Percentiles rank a stretch among this genome's conserved stretches.
These are phyloP conservation scores for Protodeltote pygarga DNA, from an alignment of 2,888 invertebrate genomes.

Conservation along the genomic window DNA sequence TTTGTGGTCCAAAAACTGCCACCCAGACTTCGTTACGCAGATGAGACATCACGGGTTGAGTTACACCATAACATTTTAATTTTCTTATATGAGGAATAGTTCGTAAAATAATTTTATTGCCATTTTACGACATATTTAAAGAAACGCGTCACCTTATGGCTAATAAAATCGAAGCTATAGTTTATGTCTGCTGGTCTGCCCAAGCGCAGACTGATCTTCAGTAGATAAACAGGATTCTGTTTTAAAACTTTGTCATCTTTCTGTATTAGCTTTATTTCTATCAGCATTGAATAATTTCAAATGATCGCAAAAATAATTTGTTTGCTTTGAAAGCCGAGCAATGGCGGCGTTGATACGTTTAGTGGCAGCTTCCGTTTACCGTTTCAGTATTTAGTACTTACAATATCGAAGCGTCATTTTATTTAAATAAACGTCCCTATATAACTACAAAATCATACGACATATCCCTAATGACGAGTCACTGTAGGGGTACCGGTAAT, in stretches of 20 bases:
- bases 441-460: slow-evolving; percentile 29
- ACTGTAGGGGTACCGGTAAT: slow-evolving; percentile 16
- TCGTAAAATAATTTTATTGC: slow-evolving; percentile 32
- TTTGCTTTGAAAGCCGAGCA: slow-evolving; percentile 76
- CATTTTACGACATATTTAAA: slow-evolving; percentile 33
- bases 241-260: slow-evolving; percentile 34
- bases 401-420: slow-evolving; percentile 52
- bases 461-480: slow-evolving; percentile 29
- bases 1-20: background rate
- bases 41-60: background rate
- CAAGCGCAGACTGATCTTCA: slow-evolving; percentile 9
- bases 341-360: slow-evolving; percentile 78
- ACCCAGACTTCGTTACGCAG: background rate
- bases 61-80: slow-evolving; percentile 29
- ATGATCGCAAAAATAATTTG: slow-evolving; percentile 74
- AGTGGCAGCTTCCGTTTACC: slow-evolving; percentile 72
- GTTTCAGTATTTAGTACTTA: slow-evolving; percentile 42
- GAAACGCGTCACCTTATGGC: slow-evolving; percentile 19
- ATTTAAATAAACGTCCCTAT: slow-evolving; percentile 43
- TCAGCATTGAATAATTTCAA: slow-evolving; percentile 63
- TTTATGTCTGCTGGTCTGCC: slow-evolving; percentile 21
- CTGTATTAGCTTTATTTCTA: slow-evolving; percentile 59
- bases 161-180: slow-evolving; percentile 22
- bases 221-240: slow-evolving; percentile 22
- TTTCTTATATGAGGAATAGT: slow-evolving; percentile 22